phyloP scores from a whole-genome alignment of 2,888 invertebrate genomes.

The Zootermopsis nevadensis region DNA sequence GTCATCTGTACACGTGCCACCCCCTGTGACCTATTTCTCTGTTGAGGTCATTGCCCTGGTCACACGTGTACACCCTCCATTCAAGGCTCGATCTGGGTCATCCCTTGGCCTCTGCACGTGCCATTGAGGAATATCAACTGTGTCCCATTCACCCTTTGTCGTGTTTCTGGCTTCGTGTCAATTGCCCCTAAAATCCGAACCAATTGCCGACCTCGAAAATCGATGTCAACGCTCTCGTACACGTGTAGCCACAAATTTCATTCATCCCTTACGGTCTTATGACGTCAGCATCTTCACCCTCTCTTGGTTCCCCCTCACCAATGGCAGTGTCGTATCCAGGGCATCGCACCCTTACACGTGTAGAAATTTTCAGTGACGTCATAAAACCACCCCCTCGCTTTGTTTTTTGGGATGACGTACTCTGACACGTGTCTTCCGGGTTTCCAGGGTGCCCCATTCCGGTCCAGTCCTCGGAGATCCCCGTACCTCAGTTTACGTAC shows the following conservation, averaged over 20 bases:
- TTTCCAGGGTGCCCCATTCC: not conserved
- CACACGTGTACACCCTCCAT: slow-evolving; percentile 6
- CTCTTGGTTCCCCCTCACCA: not conserved
- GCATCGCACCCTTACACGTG: slow-evolving; percentile 22
- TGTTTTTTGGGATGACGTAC: not conserved
- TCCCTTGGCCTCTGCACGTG: slow-evolving; percentile 12
- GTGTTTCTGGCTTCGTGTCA: not conserved
- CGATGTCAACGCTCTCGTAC: not conserved
- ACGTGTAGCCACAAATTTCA: not conserved
- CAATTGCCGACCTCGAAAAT: not conserved
- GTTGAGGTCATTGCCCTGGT: slow-evolving; percentile 24
- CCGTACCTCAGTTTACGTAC: too few relatives aligned
- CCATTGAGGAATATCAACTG: not conserved
- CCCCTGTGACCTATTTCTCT: slow-evolving; percentile 21
- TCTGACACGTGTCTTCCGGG: not conserved
- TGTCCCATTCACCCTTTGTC: not conserved
- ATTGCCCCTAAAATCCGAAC: not conserved
- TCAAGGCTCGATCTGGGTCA: not conserved
- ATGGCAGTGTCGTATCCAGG: not conserved
- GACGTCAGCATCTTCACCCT: not conserved
- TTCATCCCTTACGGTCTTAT: slow-evolving; percentile 28
- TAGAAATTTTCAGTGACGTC: slow-evolving; percentile 11
- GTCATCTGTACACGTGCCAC: slow-evolving; percentile 20
- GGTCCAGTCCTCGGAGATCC: not conserved
- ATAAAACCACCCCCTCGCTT: not conserved